Evolutionary conservation across 2,797 vertebrate genomes (phyloP).

Genomic region (Zalophus californianus): DNA sequence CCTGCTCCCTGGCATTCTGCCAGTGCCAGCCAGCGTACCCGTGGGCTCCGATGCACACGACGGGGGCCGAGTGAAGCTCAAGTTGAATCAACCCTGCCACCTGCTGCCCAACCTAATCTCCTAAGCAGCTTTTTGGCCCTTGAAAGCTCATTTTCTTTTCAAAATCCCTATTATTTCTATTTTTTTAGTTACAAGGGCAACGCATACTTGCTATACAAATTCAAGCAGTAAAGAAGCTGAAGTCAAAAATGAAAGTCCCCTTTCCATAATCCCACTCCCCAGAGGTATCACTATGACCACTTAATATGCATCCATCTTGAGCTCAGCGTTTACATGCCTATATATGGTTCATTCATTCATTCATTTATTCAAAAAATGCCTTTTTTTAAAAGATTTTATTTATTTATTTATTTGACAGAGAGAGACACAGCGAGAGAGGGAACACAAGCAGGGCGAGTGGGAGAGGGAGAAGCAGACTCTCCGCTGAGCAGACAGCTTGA

Average conservation of each 20-base stretch:
- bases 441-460: no score
- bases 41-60: not conserved
- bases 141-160: constrained; percentile 16
- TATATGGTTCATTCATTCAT: not conserved
- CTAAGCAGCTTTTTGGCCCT: constrained; percentile 20
- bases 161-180: not conserved
- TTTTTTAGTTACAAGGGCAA: constrained; percentile 26
- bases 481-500: no score
- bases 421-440: no score
- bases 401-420: no score
- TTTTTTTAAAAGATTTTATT: no score
- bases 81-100: constrained; percentile 87
- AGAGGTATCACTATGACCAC: not conserved
- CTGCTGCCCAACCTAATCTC: constrained; percentile 79
- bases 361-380: not conserved
- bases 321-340: not conserved
- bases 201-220: not conserved
- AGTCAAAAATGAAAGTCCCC: not conserved
- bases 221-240: not conserved
- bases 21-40: not conserved
- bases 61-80: constrained; percentile 46
- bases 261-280: not conserved
- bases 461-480: no score
- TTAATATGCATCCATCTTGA: not conserved
- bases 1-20: not conserved